phyloP scores from a whole-genome alignment of 2,113 vertebrate species.

The Ancistrus triradiatus region DNA sequence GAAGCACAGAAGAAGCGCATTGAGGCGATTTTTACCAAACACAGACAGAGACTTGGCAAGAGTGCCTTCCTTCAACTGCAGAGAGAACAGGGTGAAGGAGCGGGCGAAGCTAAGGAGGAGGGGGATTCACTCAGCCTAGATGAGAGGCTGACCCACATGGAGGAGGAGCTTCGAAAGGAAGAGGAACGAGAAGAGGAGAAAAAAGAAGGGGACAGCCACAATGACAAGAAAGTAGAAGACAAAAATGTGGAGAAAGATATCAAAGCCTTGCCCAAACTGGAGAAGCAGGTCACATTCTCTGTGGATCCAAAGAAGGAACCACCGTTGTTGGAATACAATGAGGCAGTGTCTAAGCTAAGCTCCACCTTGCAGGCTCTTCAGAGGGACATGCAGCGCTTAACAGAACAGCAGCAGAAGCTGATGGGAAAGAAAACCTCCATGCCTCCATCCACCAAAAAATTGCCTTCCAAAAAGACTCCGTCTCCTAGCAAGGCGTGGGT shows the following conservation, averaged over 20 bases:
- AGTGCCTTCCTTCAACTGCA: constrained; percentile 83
- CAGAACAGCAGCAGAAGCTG: constrained; percentile 83
- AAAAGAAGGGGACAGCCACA: constrained; percentile 30
- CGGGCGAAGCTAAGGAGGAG: constrained; percentile 41
- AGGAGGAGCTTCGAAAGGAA: constrained; percentile 63
- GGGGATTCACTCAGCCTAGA: constrained; percentile 60
- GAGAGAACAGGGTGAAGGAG: constrained; percentile 59
- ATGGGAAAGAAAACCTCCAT: constrained; percentile 66
- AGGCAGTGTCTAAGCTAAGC: constrained; percentile 81
- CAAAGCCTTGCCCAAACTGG: constrained; percentile 60
- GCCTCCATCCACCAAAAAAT: constrained; percentile 51
- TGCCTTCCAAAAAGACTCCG: constrained; percentile 50
- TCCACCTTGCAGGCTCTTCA: constrained; percentile 80
- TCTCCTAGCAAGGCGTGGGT: constrained; percentile 67
- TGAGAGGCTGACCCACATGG: constrained; percentile 68
- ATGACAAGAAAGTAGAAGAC: no score
- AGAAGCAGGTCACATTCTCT: constrained; percentile 82
- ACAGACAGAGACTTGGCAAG: constrained; percentile 85
- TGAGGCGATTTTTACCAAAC: constrained; percentile 88
- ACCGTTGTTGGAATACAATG: constrained; percentile 76
- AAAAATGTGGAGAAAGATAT: constrained; percentile 37
- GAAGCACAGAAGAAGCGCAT: constrained; percentile 89
- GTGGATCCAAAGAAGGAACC: constrained; percentile 67
- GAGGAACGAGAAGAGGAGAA: constrained; percentile 54
- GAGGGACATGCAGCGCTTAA: constrained; percentile 84